Evolutionary conservation across 2,113 vertebrate genomes (phyloP).

Genomic region (Protobothrops mucrosquamatus): DNA sequence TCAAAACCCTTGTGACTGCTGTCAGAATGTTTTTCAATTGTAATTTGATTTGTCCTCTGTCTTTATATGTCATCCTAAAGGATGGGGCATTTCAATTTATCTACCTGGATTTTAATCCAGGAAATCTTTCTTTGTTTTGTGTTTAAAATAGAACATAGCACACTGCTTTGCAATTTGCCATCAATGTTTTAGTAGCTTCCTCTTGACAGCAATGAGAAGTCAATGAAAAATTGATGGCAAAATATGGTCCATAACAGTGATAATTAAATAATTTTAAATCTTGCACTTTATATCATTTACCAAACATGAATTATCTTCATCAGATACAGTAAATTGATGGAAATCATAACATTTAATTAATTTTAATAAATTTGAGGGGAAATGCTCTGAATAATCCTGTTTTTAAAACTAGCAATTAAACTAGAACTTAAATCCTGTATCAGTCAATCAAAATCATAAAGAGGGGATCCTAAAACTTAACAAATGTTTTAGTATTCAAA

Average conservation of each 20-base stretch:
- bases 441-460: neutral
- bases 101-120: slow-evolving; percentile 41
- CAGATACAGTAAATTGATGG: slow-evolving; percentile 37
- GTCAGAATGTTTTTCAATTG: neutral
- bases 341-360: slow-evolving; percentile 22
- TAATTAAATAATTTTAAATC: slow-evolving; percentile 52
- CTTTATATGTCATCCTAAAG: slow-evolving; percentile 10
- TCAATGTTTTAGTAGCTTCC: slow-evolving; percentile 68
- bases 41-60: slow-evolving; percentile 21
- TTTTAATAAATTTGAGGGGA: slow-evolving; percentile 32
- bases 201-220: slow-evolving; percentile 53
- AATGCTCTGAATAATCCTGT: neutral
- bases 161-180: slow-evolving; percentile 61
- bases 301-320: slow-evolving; percentile 21
- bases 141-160: slow-evolving; percentile 57
- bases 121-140: slow-evolving; percentile 60
- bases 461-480: neutral
- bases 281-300: slow-evolving; percentile 36
- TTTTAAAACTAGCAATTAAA: neutral
- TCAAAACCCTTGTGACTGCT: neutral
- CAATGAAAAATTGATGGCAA: slow-evolving; percentile 63
- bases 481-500: neutral
- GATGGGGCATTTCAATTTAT: slow-evolving; percentile 28
- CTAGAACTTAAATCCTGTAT: neutral
- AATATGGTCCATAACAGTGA: slow-evolving; percentile 49